Evolutionary conservation across 2,888 invertebrate species (phyloP), one percentile per base, ranked within the genome.

Genomic region (Aleiodes testaceus): DNA sequence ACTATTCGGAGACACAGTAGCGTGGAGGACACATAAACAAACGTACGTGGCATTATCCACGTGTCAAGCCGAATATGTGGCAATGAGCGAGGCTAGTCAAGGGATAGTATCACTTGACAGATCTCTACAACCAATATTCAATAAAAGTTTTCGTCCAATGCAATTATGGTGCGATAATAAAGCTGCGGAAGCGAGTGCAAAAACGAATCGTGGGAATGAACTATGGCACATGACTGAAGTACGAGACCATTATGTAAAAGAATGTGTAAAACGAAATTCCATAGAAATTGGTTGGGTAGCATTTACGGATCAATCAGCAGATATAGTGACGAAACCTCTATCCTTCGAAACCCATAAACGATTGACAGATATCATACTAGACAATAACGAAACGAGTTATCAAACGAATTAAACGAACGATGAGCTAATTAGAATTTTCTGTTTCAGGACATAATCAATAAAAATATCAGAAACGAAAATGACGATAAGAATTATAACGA

Each of bases 1-100:
- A 45, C 9, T 73, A 14, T 73, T 70, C 47, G 70, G 70, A 30
- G 73, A 73, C 16, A 18, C 50, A 42, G 66, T 73, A 14, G 70
- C 67, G 20, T 73, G 73, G 70, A 70, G 70, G 67, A 70, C 66
- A 53, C 67, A 66, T 22, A 70, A 73, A 45, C 70, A 73, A 64
- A 22, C 66, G 2, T 72, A 63, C 66, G 53, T 63, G 53, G 50
- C 70, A 14, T n/a, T 73, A n/a, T 73, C 66, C 14, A 64, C 73
- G 12, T 73, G 73, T 49, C 70, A 70, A 22, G 70, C 70, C 3
- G 72, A 69, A 44, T 42, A 61, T 14, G 47, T 70, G 42, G 61
- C 66, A n/a, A 71, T 71, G 66, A 65, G 68, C 42, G 68, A 73
- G 20, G 73, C 73, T 4, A 67, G 73, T 65, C 68, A 73, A 44